These are phyloP conservation scores for Myiagra hebetior DNA, from an alignment of 2,113 vertebrate genomes.

Conservation along the genomic window DNA sequence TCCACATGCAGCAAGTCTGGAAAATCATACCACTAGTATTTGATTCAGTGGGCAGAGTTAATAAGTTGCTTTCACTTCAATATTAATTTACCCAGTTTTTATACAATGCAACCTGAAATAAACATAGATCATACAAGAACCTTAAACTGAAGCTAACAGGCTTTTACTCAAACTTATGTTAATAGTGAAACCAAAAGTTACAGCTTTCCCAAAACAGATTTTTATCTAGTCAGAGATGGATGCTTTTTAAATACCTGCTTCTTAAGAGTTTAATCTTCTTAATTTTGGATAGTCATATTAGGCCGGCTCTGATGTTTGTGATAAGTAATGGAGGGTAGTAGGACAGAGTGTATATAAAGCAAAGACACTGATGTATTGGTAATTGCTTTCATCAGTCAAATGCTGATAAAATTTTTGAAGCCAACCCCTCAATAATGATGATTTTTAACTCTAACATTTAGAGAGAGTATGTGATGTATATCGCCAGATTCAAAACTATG, in stretches of 20 bases:
- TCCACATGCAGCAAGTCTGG: neutral
- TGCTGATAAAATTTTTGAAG: neutral
- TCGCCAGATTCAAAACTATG: neutral
- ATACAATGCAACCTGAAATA: neutral
- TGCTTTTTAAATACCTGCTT: neutral
- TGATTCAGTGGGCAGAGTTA: neutral
- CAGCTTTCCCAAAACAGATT: neutral
- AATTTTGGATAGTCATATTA: neutral
- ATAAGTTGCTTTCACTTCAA: neutral
- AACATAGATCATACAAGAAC: neutral
- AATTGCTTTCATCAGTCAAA: neutral
- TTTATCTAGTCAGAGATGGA: neutral
- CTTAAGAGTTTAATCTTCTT: neutral
- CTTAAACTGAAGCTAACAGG: neutral
- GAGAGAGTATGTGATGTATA: accelerated
- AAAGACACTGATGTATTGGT: neutral
- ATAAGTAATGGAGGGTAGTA: neutral
- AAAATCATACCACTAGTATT: neutral
- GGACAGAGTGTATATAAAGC: neutral
- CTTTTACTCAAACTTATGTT: neutral
- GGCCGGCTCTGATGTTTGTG: neutral
- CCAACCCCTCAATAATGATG: neutral
- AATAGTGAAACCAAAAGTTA: neutral
- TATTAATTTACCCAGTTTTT: neutral
- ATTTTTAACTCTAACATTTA: neutral